Conservation (phyloP, 2,888 invertebrate species). For the Spisula subtruncata region DNA sequence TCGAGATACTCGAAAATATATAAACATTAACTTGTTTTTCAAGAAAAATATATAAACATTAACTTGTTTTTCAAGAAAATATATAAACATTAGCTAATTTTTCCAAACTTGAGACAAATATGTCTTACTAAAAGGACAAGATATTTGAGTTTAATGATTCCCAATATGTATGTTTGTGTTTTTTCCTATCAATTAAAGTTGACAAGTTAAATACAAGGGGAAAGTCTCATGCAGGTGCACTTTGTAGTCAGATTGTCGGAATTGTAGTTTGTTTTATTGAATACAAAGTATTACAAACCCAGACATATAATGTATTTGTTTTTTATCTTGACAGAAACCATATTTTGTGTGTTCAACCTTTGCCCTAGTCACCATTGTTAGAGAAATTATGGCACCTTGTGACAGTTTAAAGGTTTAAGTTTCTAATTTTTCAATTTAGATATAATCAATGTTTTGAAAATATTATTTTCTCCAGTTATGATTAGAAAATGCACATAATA, state of each 20-base stretch:
- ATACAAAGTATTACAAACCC: too few species aligned
- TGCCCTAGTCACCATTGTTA: neutral
- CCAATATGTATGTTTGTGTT: neutral
- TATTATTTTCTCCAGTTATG: too few species aligned
- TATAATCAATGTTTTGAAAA: neutral
- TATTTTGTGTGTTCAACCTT: neutral
- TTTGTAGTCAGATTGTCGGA: constrained; percentile 1
- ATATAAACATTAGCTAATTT: too few species aligned
- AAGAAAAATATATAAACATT: too few species aligned
- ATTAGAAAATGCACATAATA: too few species aligned
- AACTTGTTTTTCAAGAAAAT: too few species aligned
- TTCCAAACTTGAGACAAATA: neutral
- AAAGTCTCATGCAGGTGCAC: neutral
- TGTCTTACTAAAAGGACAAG: neutral
- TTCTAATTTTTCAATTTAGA: neutral
- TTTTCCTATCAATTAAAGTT: constrained; percentile 7
- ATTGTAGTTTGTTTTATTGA: neutral
- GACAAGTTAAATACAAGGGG: neutral
- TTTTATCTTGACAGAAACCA: constrained; percentile 16
- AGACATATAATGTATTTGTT: constrained; percentile 8
- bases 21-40: too few species aligned
- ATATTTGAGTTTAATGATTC: neutral
- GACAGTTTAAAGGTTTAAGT: neutral
- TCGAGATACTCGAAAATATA: too few species aligned
- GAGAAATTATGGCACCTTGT: neutral